Evolutionary conservation across 2,888 invertebrate genomes (phyloP).

Genomic region (Dysmachus trigonus): DNA sequence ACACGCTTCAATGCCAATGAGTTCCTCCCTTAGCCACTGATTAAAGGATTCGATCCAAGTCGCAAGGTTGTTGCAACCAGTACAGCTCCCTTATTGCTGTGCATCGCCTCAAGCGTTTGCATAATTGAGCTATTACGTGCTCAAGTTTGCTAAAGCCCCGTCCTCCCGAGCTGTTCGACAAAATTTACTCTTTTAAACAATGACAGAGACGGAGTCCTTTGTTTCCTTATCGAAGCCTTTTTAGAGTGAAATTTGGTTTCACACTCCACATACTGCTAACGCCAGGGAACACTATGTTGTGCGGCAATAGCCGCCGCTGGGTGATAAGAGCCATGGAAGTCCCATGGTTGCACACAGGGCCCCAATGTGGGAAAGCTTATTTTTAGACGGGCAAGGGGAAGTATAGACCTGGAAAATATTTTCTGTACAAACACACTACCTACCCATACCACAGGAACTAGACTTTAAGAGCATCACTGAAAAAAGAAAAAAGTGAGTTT

Average conservation of each 20-base stretch:
- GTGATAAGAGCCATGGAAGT: background rate
- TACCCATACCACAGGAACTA: background rate
- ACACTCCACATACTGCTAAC: slow-evolving; percentile 10
- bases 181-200: background rate
- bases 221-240: background rate
- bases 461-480: background rate
- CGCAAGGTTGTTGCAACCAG: background rate
- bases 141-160: background rate
- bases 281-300: background rate
- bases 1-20: background rate
- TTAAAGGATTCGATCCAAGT: background rate
- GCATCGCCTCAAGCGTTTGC: background rate
- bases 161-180: background rate
- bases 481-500: background rate
- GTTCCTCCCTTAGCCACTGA: background rate
- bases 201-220: background rate
- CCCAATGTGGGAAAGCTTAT: background rate
- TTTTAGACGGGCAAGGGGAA: background rate
- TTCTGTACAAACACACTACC: background rate
- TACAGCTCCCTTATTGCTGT: background rate
- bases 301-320: background rate
- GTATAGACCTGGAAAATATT: background rate
- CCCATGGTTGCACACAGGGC: background rate
- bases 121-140: background rate
- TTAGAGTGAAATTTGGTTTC: background rate